These are phyloP conservation scores for Lepetodrilus schrolli DNA, from an alignment of 2,888 invertebrate species.

Conservation along the genomic window DNA sequence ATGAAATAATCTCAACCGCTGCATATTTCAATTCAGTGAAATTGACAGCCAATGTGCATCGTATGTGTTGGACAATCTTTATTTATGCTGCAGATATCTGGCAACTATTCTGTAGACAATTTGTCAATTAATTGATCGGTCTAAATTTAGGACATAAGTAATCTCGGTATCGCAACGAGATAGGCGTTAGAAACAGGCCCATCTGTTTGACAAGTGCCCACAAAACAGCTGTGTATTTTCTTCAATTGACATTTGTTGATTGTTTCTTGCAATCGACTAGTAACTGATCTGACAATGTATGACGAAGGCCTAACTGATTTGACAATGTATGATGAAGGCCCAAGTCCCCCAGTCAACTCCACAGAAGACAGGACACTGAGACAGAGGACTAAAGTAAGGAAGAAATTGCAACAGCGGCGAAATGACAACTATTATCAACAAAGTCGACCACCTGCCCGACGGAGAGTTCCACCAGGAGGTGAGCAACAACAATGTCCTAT, in stretches of 20 bases:
- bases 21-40: no score
- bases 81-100: background rate
- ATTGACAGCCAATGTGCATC: background rate
- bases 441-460: conserved; percentile 1
- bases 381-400: conserved; percentile 54
- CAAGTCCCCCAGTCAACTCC: conserved; percentile 63
- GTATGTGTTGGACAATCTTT: background rate
- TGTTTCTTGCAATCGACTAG: background rate
- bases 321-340: conserved; percentile 48
- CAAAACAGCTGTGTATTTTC: background rate
- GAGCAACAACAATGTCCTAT: no score
- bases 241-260: background rate
- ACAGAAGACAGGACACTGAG: conserved; percentile 61
- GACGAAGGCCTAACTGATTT: conserved; percentile 45
- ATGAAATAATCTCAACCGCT: no score
- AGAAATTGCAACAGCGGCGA: conserved; percentile 51
- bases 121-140: no score
- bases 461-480: conserved; percentile 1
- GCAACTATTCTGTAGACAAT: no score
- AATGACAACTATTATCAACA: conserved; percentile 20
- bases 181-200: no score
- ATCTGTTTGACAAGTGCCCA: no score
- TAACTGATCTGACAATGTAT: conserved; percentile 7
- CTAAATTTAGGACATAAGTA: no score
- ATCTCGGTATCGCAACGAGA: no score